Base-by-base conservation (phyloP, 1,140 invertebrate species). In the Tetragnatha versicolor region DNA sequence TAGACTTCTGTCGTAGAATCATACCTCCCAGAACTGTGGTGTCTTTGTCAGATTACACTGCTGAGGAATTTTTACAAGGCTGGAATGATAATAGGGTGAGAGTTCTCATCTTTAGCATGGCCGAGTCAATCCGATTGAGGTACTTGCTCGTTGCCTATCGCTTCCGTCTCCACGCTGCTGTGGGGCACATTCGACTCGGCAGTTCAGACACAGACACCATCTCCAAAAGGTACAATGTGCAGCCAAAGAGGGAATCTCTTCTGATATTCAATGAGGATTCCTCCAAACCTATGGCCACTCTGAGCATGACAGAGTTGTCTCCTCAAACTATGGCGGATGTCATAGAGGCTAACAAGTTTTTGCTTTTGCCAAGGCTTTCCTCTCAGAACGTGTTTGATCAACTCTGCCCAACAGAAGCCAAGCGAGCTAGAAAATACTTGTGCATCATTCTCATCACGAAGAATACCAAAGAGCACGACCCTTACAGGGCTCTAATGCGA, bases 61-160 rank as follows among this genome's bases (percentile, higher is more conserved):
- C 93, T 53, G 90, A 94, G 53, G 86, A 86, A 4, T 98, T 98
- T 84, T 87, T 98, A 0, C 89, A 89, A 66, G 93, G 94, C 33
- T 98, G 96, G 92, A 88, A 89, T 61, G 96, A 98, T 86, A 98
- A 98, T 86, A 90, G 91, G 85, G 93, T 98, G 47, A 89, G 96
- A 69, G 94, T 92, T 31, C 85, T 98, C 39, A 92, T 98, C 81
- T 94, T 98, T 85, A 93, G 94, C 82, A 92, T 91, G 58, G 88
- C 91, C 79, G 90, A 91, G 69, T 88, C 89, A 4, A 90, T 94
- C 7, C 89, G 94, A 42, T 87, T 97, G 29, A 86, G 96, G 55
- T 98, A 98, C 86, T 86, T 97, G 68, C 88, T 96, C n/a, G 90
- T 92, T 42, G 95, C 95, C 0, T 97, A 92, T 86, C 91, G 92